Base-by-base conservation (phyloP, 2,888 invertebrate species). In the Lasioglossum oenotherae region DNA sequence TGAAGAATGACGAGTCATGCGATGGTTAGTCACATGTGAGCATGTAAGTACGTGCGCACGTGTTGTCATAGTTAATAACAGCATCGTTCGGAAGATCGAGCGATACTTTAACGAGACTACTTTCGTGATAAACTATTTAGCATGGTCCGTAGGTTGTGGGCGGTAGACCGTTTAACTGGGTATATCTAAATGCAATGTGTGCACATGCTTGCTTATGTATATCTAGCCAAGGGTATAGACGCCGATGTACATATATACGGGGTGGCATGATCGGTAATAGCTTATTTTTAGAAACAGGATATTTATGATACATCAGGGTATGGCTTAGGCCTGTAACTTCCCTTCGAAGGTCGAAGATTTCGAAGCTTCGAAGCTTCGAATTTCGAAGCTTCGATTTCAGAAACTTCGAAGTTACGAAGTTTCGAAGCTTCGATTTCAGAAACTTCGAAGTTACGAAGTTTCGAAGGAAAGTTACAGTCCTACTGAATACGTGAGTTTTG, bases 61-160 rank as follows among this genome's bases (percentile, higher is more conserved):
- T 46, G 81, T 74, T 46, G 81, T 74, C 44, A 76, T 19, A 78
- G 57, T 31, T 44, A 77, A 87, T 81, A 74, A 90, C 72, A 73
- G 79, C 49, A 53, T 27, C 69, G 81, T 78, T 82, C 87, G 76
- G 80, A 88, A 87, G 85, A 90, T 90, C 85, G 77, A 85, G 73
- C 77, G 77, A 80, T 71, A 82, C 85, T 83, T 88, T 88, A 88
- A 88, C 88, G 74, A 81, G 81, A 74, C 46, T 88, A 90, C 88
- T 81, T 85, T 85, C 82, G 86, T 74, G 90, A 90, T 88, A 83
- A 88, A 89, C 81, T 88, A 90, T 90, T 88, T 88, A 88, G 71
- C 82, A 64, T 81, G 80, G 80, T 79, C 75, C 78, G 78, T 77
- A 81, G 80, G 80, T 86, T 82, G 78, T 71, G 49, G 64, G 74